phyloP scores from a whole-genome alignment of 2,888 invertebrate genomes.

The Caenorhabditis sp. region DNA sequence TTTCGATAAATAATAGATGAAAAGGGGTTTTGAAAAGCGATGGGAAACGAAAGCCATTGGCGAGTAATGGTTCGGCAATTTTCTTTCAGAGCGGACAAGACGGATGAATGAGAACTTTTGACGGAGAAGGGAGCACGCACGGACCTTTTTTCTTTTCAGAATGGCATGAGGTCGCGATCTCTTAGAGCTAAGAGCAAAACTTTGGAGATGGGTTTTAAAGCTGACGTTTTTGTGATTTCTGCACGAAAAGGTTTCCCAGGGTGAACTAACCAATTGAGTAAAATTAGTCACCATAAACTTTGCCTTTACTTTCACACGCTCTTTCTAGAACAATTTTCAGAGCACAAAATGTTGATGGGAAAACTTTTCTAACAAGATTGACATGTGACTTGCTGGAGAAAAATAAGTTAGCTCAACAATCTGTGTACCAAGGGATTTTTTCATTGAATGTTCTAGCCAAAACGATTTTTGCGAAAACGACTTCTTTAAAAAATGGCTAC shows the following conservation, averaged over 20 bases:
- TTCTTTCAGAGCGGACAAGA: conserved; percentile 51
- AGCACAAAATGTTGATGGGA: too few relatives aligned
- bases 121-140: conserved; percentile 23
- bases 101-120: conserved; percentile 51
- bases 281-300: too few relatives aligned
- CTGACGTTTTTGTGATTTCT: too few relatives aligned
- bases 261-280: too few relatives aligned
- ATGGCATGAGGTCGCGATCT: conserved; percentile 24
- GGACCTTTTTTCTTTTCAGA: conserved; percentile 30
- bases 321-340: too few relatives aligned
- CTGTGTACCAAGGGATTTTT: too few relatives aligned
- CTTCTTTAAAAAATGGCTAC: not conserved
- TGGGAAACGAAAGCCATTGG: conserved; percentile 45
- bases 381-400: too few relatives aligned
- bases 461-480: not conserved
- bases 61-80: conserved; percentile 60
- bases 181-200: not conserved
- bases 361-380: too few relatives aligned
- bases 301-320: too few relatives aligned
- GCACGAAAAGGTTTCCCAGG: too few relatives aligned
- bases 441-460: too few relatives aligned
- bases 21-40: conserved; percentile 38
- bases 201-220: conserved; percentile 16
- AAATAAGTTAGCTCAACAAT: too few relatives aligned
- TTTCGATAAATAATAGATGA: conserved; percentile 55